phyloP scores from a whole-genome alignment of 2,797 vertebrate genomes.

The Anolis apletophallus region DNA sequence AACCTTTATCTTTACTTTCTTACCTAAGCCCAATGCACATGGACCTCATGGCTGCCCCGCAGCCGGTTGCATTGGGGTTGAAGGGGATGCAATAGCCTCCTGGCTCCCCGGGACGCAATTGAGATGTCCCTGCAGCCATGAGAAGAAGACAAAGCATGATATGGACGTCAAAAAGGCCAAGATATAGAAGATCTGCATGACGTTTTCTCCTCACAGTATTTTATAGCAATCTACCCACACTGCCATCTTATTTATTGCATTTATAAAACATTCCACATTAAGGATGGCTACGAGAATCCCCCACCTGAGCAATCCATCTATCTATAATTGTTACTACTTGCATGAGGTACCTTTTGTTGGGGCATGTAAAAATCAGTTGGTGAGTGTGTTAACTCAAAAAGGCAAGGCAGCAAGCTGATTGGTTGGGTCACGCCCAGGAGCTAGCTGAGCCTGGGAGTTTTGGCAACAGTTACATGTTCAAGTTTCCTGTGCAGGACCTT shows the following conservation, averaged over 20 bases:
- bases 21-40: constrained; percentile 90
- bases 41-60: constrained; percentile 88
- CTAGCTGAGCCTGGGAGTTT: too few relatives aligned
- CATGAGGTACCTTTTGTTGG: background rate
- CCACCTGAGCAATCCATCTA: too few relatives aligned
- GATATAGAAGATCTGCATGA: background rate
- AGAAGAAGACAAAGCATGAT: too few relatives aligned
- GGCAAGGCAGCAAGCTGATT: too few relatives aligned
- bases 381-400: too few relatives aligned
- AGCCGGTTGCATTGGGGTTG: constrained; percentile 82
- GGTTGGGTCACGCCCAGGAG: too few relatives aligned
- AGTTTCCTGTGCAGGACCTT: too few relatives aligned
- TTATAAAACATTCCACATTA: background rate
- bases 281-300: background rate
- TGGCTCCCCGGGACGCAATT: constrained; percentile 79
- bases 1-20: background rate
- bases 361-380: too few relatives aligned
- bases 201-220: background rate
- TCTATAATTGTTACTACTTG: background rate
- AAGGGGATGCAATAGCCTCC: constrained; percentile 83
- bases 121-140: constrained; percentile 78
- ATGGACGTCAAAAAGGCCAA: background rate
- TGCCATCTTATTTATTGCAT: background rate
- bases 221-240: background rate
- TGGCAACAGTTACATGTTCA: too few relatives aligned